A percentile compares a stretch with the other conserved stretches of the same genome.
phyloP scores from a whole-genome alignment of 1,140 invertebrate genomes.

The Eciton burchellii region DNA sequence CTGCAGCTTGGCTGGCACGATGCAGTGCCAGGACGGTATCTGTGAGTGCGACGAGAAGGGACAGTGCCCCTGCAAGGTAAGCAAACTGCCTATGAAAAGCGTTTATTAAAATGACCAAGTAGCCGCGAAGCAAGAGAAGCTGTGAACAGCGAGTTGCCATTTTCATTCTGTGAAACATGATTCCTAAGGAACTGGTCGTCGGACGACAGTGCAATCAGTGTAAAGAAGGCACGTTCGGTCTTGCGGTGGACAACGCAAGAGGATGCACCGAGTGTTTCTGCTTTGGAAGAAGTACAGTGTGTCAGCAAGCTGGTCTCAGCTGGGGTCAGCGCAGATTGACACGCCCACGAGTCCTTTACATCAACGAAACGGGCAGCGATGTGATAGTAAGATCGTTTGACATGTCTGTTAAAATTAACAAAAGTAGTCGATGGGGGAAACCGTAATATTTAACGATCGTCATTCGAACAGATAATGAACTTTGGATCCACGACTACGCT shows the following conservation, averaged over 20 bases:
- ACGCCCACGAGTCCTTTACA: slow-evolving; percentile 86
- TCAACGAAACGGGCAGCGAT: slow-evolving; percentile 85
- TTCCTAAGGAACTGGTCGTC: slow-evolving; percentile 89
- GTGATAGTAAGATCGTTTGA: slow-evolving; percentile 80
- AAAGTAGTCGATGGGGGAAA: too few relatives aligned
- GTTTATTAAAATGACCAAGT: neutral
- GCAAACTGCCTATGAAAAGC: neutral
- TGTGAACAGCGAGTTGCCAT: neutral
- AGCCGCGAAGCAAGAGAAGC: too few relatives aligned
- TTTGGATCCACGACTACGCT: slow-evolving; percentile 78
- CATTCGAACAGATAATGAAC: slow-evolving; percentile 78
- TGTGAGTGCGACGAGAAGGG: slow-evolving; percentile 92
- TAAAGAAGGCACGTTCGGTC: slow-evolving; percentile 93
- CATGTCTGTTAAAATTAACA: neutral
- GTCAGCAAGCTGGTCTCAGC: slow-evolving; percentile 91
- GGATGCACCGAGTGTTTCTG: slow-evolving; percentile 97
- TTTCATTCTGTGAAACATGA: slow-evolving; percentile 5
- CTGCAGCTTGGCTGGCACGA: slow-evolving; percentile 91
- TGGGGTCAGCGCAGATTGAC: slow-evolving; percentile 90
- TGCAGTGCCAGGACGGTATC: slow-evolving; percentile 86
- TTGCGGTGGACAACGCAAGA: slow-evolving; percentile 89
- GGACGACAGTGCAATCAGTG: slow-evolving; percentile 95
- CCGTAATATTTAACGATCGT: neutral
- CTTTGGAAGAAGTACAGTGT: slow-evolving; percentile 92
- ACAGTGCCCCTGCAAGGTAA: slow-evolving; percentile 94